Conservation (phyloP, 2,888 invertebrate genomes). For the Limnephilus auricula region DNA sequence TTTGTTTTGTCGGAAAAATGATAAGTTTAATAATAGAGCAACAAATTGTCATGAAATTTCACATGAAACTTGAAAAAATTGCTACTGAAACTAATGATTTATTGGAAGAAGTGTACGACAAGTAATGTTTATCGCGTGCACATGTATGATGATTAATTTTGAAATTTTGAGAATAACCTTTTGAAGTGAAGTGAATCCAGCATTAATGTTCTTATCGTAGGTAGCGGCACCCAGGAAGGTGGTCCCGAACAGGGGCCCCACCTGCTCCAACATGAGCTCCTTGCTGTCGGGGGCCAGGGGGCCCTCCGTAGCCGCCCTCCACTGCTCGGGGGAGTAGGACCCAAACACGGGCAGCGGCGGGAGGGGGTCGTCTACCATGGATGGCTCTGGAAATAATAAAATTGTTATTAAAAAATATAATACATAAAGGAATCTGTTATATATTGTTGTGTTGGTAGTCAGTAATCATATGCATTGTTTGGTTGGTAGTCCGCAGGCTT, state of each 20-base stretch:
- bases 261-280: constrained; percentile 67
- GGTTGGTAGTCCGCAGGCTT: no score
- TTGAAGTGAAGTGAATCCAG: constrained; percentile 71
- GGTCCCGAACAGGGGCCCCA: constrained; percentile 70
- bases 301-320: constrained; percentile 67
- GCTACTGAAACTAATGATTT: no score
- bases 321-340: constrained; percentile 69
- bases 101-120: no score
- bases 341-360: constrained; percentile 61
- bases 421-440: no score
- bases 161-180: constrained; percentile 68
- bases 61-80: no score
- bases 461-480: no score
- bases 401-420: neutral
- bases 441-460: no score
- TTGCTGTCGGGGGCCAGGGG: constrained; percentile 32
- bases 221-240: constrained; percentile 70
- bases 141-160: no score
- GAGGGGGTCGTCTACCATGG: constrained; percentile 62
- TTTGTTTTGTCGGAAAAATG: no score
- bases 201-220: constrained; percentile 71
- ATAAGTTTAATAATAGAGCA: no score
- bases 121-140: no score
- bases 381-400: constrained; percentile 57
- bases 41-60: no score